phyloP scores from a whole-genome alignment of 92 coral and sea anemone species.

The Scolanthus callimorphus region DNA sequence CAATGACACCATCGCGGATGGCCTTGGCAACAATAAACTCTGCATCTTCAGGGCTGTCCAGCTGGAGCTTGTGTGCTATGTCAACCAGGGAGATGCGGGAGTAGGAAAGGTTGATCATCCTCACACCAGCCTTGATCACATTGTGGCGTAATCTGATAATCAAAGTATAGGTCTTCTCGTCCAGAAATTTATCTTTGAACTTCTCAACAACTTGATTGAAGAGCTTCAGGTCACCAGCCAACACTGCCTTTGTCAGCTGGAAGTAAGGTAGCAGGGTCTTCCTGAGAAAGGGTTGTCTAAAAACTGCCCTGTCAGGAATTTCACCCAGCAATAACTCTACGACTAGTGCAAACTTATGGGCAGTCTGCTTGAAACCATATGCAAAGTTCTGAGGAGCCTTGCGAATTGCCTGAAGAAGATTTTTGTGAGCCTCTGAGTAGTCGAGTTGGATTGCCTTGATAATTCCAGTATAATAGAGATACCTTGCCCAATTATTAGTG shows the following conservation, averaged over 20 bases:
- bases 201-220: slow-evolving; percentile 92
- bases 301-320: slow-evolving; percentile 96
- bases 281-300: slow-evolving; percentile 89
- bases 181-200: slow-evolving; percentile 88
- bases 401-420: slow-evolving; percentile 91
- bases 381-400: slow-evolving; percentile 97
- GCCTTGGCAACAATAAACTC: slow-evolving; percentile 99
- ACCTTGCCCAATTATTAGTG: slow-evolving; percentile 97
- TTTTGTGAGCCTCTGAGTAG: slow-evolving; percentile 96
- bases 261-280: slow-evolving; percentile 97
- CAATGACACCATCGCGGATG: slow-evolving; percentile 98
- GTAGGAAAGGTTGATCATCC: slow-evolving; percentile 95
- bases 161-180: slow-evolving; percentile 91
- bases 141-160: slow-evolving; percentile 96
- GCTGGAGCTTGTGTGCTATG: slow-evolving; percentile 91
- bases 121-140: slow-evolving; percentile 96
- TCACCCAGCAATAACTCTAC: slow-evolving; percentile 96
- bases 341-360: slow-evolving; percentile 97
- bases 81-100: slow-evolving; percentile 92
- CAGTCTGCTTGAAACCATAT: slow-evolving; percentile 96
- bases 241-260: slow-evolving; percentile 94
- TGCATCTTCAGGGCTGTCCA: slow-evolving; percentile 99
- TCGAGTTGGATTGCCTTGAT: slow-evolving; percentile 97
- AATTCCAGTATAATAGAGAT: slow-evolving; percentile 91
- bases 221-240: slow-evolving; percentile 94